Conservation (phyloP, 2,113 vertebrate genomes). For the Theristicus caerulescens region DNA sequence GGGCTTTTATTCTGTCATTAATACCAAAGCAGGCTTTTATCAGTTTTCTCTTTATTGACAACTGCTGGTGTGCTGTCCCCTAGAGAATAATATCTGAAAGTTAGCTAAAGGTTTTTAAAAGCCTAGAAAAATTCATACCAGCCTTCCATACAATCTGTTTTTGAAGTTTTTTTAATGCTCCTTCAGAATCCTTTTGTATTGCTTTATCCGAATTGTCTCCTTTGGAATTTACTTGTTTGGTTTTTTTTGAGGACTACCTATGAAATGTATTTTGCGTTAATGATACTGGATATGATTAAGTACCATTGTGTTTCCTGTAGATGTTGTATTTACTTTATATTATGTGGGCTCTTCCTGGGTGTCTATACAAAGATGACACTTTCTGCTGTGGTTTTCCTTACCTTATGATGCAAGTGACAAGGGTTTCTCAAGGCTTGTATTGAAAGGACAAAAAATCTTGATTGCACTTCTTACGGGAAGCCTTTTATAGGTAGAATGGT, state of each 20-base stretch:
- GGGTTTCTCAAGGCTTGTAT: background rate
- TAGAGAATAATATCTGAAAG: background rate
- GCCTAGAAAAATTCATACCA: background rate
- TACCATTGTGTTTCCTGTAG: background rate
- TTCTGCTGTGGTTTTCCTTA: background rate
- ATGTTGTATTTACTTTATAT: background rate
- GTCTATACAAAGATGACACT: background rate
- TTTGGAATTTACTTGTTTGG: background rate
- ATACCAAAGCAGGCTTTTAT: background rate
- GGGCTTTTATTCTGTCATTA: background rate
- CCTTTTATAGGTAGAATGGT: background rate
- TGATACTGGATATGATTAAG: background rate
- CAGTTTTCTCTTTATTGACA: background rate
- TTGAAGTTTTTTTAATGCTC: background rate
- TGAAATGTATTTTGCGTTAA: background rate
- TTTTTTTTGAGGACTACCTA: background rate
- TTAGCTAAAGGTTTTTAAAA: background rate
- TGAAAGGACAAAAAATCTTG: background rate
- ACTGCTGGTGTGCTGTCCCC: background rate
- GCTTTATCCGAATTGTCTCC: accelerated
- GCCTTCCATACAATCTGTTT: background rate
- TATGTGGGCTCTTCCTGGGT: accelerated
- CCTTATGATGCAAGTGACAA: background rate
- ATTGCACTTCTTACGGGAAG: background rate
- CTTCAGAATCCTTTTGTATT: background rate